These are phyloP conservation scores for Mesoligia furuncula DNA, from an alignment of 2,888 invertebrate genomes.

Conservation along the genomic window DNA sequence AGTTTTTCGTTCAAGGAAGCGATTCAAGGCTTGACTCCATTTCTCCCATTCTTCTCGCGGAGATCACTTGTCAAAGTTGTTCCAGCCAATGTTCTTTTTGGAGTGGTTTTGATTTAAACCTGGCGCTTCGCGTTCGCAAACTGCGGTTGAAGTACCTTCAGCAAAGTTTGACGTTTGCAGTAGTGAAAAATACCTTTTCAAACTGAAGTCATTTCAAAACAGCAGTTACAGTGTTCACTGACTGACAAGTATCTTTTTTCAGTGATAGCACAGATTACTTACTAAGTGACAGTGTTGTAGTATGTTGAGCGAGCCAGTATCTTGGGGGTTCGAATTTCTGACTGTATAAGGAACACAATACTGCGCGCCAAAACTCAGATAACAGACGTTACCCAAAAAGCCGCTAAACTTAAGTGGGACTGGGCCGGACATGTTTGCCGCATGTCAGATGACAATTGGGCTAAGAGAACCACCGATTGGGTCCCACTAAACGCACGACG, in stretches of 20 bases:
- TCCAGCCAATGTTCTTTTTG: conserved; percentile 42
- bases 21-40: conserved; percentile 49
- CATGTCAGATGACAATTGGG: too few relatives aligned
- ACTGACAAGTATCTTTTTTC: too few relatives aligned
- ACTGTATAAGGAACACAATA: too few relatives aligned
- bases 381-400: too few relatives aligned
- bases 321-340: too few relatives aligned
- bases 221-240: not conserved
- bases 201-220: not conserved
- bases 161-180: conserved; percentile 16
- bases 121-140: not conserved
- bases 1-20: conserved; percentile 60
- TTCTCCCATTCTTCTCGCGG: conserved; percentile 48
- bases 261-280: too few relatives aligned
- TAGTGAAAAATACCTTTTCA: not conserved
- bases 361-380: too few relatives aligned
- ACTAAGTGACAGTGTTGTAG: not conserved
- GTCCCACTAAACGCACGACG: too few relatives aligned
- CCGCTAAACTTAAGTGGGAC: too few relatives aligned
- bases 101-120: conserved; percentile 37
- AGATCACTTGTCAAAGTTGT: conserved; percentile 63
- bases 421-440: too few relatives aligned
- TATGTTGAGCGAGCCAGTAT: too few relatives aligned
- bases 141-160: conserved; percentile 9
- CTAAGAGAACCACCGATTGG: too few relatives aligned